Evolutionary conservation across 2,888 invertebrate genomes (phyloP).

Genomic region (Syrphus vitripennis): DNA sequence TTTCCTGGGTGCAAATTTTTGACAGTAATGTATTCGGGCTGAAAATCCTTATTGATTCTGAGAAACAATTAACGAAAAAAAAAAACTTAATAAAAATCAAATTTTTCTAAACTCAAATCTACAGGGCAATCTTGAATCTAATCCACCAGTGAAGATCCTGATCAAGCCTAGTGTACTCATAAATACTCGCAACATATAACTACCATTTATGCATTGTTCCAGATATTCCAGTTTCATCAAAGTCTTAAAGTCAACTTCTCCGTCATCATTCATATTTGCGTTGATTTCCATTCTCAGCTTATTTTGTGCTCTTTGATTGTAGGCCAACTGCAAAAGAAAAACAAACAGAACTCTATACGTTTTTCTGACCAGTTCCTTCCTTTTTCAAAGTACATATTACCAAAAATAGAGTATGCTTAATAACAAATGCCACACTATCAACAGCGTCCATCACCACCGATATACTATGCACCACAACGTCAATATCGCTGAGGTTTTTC

Average conservation of each 20-base stretch:
- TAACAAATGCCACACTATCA: constrained; percentile 76
- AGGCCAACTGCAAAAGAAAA: constrained; percentile 73
- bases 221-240: constrained; percentile 75
- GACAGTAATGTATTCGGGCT: constrained; percentile 74
- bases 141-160: too few species aligned
- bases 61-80: too few species aligned
- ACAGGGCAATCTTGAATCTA: too few species aligned
- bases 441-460: constrained; percentile 78
- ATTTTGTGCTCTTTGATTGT: constrained; percentile 73
- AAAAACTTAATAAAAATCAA: background rate
- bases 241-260: constrained; percentile 73
- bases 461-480: constrained; percentile 77
- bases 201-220: constrained; percentile 76
- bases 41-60: constrained; percentile 76
- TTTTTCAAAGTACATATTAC: background rate
- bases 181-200: too few species aligned
- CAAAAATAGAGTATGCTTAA: constrained; percentile 72
- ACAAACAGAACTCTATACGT: background rate
- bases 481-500: constrained; percentile 74
- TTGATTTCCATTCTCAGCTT: constrained; percentile 75
- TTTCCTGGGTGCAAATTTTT: constrained; percentile 74
- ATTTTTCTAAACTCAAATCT: too few species aligned
- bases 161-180: too few species aligned
- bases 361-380: too few species aligned
- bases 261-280: constrained; percentile 57